A percentile compares a stretch with the other conserved stretches of the same genome.
Conservation (phyloP, 2,113 vertebrate genomes). For the Plecotus auritus region DNA sequence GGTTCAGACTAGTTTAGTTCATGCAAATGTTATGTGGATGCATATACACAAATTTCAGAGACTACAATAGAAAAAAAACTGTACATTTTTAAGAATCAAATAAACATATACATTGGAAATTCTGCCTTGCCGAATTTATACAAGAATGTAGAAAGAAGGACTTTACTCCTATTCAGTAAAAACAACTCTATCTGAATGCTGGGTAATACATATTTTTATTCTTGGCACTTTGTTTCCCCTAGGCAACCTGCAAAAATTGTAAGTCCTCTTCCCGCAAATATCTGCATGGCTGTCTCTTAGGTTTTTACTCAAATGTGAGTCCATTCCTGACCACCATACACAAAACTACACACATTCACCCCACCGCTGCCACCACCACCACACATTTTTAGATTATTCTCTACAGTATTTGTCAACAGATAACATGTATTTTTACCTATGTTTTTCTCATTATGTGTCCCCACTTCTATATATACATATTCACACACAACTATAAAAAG, state of each 20-base stretch:
- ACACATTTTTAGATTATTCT: not conserved
- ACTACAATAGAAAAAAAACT: not conserved
- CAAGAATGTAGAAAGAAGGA: not conserved
- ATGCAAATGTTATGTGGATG: not conserved
- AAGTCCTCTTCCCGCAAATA: not conserved
- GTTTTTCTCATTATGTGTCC: not conserved
- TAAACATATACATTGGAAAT: not conserved
- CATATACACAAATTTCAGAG: slow-evolving; percentile 26
- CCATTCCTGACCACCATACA: not conserved
- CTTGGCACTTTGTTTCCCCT: not conserved
- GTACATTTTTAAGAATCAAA: slow-evolving; percentile 22
- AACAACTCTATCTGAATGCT: not conserved
- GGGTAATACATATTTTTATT: not conserved
- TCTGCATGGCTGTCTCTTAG: not conserved
- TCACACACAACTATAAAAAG: not conserved
- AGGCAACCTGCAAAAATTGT: not conserved
- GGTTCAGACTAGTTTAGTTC: not conserved
- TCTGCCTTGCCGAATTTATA: slow-evolving; percentile 22
- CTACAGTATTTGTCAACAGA: not conserved
- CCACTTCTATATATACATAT: not conserved
- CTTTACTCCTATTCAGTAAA: not conserved
- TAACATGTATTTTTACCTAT: not conserved
- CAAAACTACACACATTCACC: not conserved
- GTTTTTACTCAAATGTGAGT: not conserved
- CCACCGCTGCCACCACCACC: not conserved